phyloP scores from a whole-genome alignment of 2,797 vertebrate species.

The Masticophis lateralis region DNA sequence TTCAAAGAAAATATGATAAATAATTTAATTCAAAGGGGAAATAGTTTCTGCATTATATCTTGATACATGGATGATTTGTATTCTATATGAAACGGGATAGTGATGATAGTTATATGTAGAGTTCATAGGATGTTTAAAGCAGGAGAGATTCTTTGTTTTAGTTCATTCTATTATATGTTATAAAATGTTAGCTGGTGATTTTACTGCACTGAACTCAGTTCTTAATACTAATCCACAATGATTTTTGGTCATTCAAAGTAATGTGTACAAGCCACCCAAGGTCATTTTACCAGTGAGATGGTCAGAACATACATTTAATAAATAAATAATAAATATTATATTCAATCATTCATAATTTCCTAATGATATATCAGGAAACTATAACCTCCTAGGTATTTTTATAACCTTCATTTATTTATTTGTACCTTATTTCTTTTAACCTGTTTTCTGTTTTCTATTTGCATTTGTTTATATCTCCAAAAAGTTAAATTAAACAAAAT shows the following conservation, averaged over 20 bases:
- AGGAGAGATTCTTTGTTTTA: not conserved
- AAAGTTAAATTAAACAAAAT: not conserved
- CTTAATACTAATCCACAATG: not conserved
- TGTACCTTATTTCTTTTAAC: not conserved
- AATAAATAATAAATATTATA: not conserved
- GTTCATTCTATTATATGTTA: not conserved
- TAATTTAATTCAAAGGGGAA: not conserved
- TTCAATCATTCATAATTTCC: not conserved
- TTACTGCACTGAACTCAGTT: not conserved
- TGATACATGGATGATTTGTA: not conserved
- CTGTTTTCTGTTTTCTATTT: not conserved
- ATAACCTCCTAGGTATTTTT: not conserved
- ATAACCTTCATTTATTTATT: not conserved
- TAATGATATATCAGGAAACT: not conserved
- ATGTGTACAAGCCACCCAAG: not conserved
- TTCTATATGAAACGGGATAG: not conserved
- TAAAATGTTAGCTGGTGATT: not conserved
- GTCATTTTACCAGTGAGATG: not conserved
- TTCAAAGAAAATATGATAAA: not conserved
- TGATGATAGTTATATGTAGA: not conserved
- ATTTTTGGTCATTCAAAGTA: not conserved
- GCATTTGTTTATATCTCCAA: not conserved
- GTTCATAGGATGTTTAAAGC: not conserved
- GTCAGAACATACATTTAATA: too few relatives aligned
- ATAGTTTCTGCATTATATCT: not conserved